Evolutionary conservation across 1,140 invertebrate species (phyloP).

Genomic region (Megathymus violae): DNA sequence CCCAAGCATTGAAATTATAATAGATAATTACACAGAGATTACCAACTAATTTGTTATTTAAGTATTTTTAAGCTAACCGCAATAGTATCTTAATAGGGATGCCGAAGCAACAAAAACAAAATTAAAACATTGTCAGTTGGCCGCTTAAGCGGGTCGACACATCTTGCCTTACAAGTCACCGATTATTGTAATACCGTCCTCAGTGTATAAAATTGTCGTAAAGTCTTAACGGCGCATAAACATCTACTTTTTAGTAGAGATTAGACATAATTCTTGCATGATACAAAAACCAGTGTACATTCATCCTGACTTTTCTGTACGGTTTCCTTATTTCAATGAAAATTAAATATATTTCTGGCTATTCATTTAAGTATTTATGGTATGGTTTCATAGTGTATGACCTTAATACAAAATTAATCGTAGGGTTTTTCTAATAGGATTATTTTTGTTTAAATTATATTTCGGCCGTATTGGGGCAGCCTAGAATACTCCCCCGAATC

Average conservation of each 20-base stretch:
- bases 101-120: slow-evolving; percentile 20
- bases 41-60: too few species aligned
- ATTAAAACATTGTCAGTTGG: slow-evolving; percentile 24
- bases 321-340: not conserved
- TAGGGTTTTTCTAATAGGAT: too few species aligned
- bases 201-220: slow-evolving; percentile 31
- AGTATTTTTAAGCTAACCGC: too few species aligned
- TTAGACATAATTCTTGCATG: not conserved
- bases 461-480: too few species aligned
- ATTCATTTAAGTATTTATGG: too few species aligned
- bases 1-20: too few species aligned
- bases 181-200: slow-evolving; percentile 30
- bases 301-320: not conserved
- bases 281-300: not conserved
- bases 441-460: too few species aligned
- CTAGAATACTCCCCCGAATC: too few species aligned
- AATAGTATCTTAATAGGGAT: slow-evolving; percentile 4
- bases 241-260: not conserved
- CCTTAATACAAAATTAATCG: too few species aligned
- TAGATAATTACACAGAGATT: too few species aligned
- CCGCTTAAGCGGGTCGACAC: slow-evolving; percentile 7
- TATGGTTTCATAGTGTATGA: too few species aligned
- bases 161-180: slow-evolving; percentile 21
- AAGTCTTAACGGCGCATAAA: slow-evolving; percentile 1
- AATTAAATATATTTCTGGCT: slow-evolving; percentile 5